Percentiles rank a stretch among this genome's conserved stretches.
Evolutionary conservation across 2,888 invertebrate species (phyloP).

Genomic region (Drosophila maculinotata): DNA sequence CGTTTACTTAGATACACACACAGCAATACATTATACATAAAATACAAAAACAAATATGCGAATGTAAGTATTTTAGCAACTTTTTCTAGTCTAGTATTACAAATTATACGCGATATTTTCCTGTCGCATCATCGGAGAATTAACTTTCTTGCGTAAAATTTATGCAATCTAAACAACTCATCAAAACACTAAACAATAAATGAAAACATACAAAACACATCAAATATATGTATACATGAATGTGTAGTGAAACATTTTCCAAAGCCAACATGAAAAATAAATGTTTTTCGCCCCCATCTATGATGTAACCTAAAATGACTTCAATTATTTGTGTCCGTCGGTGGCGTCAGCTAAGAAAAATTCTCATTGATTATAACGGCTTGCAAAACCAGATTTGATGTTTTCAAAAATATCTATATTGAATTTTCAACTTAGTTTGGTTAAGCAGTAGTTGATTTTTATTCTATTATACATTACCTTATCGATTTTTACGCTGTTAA

Average conservation of each 20-base stretch:
- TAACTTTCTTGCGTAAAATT: constrained; percentile 49
- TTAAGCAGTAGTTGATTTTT: not conserved
- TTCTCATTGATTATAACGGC: too few relatives aligned
- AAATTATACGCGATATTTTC: constrained; percentile 58
- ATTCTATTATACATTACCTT: not conserved
- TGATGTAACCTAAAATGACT: constrained; percentile 23
- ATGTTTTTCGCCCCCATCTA: constrained; percentile 47
- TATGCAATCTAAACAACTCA: constrained; percentile 33
- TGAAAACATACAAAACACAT: constrained; percentile 1
- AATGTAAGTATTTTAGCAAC: constrained; percentile 65
- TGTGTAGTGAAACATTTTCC: constrained; percentile 60
- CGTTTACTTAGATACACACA: constrained; percentile 48
- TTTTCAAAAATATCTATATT: too few relatives aligned
- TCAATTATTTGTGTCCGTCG: constrained; percentile 3
- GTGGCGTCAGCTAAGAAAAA: too few relatives aligned
- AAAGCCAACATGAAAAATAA: constrained; percentile 52
- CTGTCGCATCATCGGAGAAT: constrained; percentile 50
- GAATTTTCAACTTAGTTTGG: not conserved
- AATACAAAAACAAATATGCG: constrained; percentile 37
- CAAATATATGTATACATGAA: constrained; percentile 36
- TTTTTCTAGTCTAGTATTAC: constrained; percentile 73
- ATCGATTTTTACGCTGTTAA: not conserved
- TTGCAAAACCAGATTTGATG: too few relatives aligned
- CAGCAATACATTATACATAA: constrained; percentile 40
- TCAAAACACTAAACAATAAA: not conserved